Conservation (phyloP, 2,888 invertebrate genomes). For the Ichneumon xanthorius region DNA sequence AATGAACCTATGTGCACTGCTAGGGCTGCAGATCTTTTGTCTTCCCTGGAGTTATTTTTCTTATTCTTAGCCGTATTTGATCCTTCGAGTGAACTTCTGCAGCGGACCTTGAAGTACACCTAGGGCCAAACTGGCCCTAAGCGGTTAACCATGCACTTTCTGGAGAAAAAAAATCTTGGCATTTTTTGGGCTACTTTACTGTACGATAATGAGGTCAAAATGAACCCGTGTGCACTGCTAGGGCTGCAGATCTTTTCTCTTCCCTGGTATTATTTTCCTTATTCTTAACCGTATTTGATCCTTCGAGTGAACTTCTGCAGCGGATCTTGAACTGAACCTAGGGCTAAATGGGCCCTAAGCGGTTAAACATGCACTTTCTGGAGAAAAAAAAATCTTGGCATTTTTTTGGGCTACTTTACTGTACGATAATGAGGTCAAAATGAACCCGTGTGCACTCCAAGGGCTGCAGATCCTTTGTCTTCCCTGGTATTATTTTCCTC, state of each 20-base stretch:
- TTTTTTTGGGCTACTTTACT: background rate
- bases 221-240: too few relatives aligned
- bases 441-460: too few relatives aligned
- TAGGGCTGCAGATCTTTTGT: background rate
- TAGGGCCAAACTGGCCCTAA: background rate
- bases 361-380: background rate
- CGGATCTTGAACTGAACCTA: background rate
- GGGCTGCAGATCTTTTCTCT: too few relatives aligned
- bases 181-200: background rate
- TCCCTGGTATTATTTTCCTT: background rate
- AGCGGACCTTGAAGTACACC: background rate
- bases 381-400: background rate
- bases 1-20: too few relatives aligned
- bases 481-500: background rate
- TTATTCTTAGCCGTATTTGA: background rate
- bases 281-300: background rate
- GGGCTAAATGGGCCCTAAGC: background rate
- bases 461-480: background rate
- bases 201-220: background rate
- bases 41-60: too few relatives aligned
- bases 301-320: background rate
- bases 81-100: background rate
- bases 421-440: too few relatives aligned
- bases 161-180: background rate
- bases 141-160: background rate